These are phyloP conservation scores for Muscicapa adusta DNA, from an alignment of 2,113 vertebrate genomes.

Conservation along the genomic window DNA sequence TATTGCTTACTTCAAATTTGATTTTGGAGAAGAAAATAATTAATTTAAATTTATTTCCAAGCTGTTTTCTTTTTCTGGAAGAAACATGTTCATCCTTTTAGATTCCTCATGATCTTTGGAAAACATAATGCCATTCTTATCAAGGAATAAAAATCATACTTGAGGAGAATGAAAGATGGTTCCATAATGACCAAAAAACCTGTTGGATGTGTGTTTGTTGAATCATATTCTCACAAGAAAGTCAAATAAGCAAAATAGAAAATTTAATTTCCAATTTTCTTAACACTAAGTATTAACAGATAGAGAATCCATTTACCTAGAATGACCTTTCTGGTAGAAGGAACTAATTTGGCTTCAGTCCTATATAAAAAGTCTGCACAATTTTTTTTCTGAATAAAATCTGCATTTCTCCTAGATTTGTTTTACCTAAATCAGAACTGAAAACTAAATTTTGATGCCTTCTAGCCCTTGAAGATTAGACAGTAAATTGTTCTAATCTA, in stretches of 20 bases:
- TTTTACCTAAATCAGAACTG: background rate
- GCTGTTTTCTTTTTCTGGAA: conserved; percentile 33
- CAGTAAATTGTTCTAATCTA: background rate
- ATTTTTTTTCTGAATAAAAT: background rate
- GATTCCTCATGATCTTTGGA: background rate
- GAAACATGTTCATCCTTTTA: background rate
- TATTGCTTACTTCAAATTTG: background rate
- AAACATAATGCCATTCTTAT: background rate
- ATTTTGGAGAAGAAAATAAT: conserved; percentile 15
- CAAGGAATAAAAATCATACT: background rate
- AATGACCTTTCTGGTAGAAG: conserved; percentile 39
- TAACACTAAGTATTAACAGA: conserved; percentile 32
- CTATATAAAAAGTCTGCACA: background rate
- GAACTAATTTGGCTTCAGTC: conserved; percentile 7
- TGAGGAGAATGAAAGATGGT: conserved; percentile 13
- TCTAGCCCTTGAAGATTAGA: background rate
- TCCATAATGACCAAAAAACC: background rate
- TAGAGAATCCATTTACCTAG: conserved; percentile 48
- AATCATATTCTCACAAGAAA: conserved; percentile 32
- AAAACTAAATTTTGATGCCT: background rate
- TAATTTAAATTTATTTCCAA: conserved; percentile 48
- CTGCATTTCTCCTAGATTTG: background rate
- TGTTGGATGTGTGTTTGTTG: background rate
- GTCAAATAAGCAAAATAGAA: conserved; percentile 15
- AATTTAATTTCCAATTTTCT: conserved; percentile 46